Evolutionary conservation across 2,888 invertebrate species (phyloP).

Genomic region (Octodonta nipae): DNA sequence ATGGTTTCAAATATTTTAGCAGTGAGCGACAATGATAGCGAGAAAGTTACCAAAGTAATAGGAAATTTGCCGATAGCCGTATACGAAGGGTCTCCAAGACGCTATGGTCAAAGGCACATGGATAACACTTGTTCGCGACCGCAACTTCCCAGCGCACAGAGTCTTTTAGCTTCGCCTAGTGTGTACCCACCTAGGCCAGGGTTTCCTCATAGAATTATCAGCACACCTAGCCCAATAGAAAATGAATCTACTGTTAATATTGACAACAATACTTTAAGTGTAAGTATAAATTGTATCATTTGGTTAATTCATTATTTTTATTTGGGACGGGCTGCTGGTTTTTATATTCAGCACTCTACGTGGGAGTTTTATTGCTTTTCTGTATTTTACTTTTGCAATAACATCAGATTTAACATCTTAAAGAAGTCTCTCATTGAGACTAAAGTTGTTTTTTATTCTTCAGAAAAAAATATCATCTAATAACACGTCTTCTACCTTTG

Average conservation of each 20-base stretch:
- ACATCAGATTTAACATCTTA: too few species aligned
- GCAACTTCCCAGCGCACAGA: constrained; percentile 43
- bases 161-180: constrained; percentile 49
- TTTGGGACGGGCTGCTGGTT: too few species aligned
- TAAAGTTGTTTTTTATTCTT: constrained; percentile 2
- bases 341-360: too few species aligned
- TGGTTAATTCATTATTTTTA: too few species aligned
- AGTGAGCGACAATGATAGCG: constrained; percentile 26
- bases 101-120: constrained; percentile 57
- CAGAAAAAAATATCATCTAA: constrained; percentile 14
- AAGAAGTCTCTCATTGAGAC: too few species aligned
- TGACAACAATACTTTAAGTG: constrained; percentile 29
- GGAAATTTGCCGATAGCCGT: constrained; percentile 83
- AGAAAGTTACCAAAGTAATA: constrained; percentile 49
- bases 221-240: constrained; percentile 31
- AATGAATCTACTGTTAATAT: constrained; percentile 26
- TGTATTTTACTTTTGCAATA: too few species aligned
- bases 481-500: constrained; percentile 52
- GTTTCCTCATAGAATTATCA: constrained; percentile 60
- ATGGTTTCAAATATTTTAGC: constrained; percentile 25
- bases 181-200: constrained; percentile 71
- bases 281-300: constrained; percentile 19
- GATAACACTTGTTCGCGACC: constrained; percentile 36
- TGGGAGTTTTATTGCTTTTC: too few species aligned
- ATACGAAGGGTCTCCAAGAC: constrained; percentile 79